Evolutionary conservation across 2,888 invertebrate species (phyloP), one percentile per base, ranked within the genome.

Genomic region (Idaea straminata): DNA sequence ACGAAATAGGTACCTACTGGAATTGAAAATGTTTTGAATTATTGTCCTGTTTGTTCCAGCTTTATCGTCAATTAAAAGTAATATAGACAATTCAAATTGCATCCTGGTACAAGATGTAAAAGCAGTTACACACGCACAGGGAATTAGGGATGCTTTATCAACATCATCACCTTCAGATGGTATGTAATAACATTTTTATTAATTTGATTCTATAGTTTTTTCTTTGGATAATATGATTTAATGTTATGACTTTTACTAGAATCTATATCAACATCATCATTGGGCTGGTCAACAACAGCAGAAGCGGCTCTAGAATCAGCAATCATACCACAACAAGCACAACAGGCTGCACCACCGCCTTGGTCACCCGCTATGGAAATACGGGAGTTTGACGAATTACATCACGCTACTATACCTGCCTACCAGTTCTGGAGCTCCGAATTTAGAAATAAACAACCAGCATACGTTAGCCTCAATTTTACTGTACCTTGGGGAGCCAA

Each of bases 361-460:
- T 96, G 96, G 95, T 95, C 96, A 47, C 95, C 95, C 16, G 94
- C 96, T 69, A 93, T 97, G 81, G 97, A 97, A 92, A 94, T 97
- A 77, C 95, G 96, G 81, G 96, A 97, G 82, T 96, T 98, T 86
- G 97, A 97, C 88, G 96, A 96, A 83, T 94, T 96, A 73, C 97
- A 97, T 87, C 95, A 96, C 79, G 96, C 96, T 78, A 96, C 96
- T 71, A 96, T 98, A 87, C 96, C 97, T 81, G 97, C 98, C 79
- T 97, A 96, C 91, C 97, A 97, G 86, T 98, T 98, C 90, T 98
- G 98, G 98, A 98, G 97, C 89, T 95, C 97, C 71, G 98, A 98
- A 92, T 97, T 98, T 87, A 95, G 96, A 75, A 97, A 97, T 93
- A 97, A 97, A 88, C 97, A 97, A 88, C 97, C 97, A 72, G 96